These are phyloP conservation scores for Imbricaverruca yamaguchii DNA, from an alignment of 2,888 invertebrate genomes.

Conservation along the genomic window DNA sequence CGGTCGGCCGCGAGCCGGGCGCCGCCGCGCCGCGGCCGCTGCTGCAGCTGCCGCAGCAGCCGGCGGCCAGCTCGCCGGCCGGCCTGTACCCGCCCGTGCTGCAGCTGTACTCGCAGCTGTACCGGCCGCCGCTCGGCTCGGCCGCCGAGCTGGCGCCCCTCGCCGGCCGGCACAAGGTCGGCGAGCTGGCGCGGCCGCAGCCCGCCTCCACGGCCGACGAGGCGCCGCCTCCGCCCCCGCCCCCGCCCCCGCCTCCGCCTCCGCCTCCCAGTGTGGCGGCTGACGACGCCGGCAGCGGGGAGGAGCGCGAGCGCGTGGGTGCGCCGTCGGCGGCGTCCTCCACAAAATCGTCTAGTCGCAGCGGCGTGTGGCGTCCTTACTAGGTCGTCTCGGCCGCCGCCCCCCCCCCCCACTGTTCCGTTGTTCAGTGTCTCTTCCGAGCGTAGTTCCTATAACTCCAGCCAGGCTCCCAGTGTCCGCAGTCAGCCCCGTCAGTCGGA, in stretches of 20 bases:
- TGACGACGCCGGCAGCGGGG: too few species aligned
- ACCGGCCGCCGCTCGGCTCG: slow-evolving; percentile 72
- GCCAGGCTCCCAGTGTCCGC: too few species aligned
- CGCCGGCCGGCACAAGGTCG: not conserved
- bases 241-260: not conserved
- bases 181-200: not conserved
- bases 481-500: too few species aligned
- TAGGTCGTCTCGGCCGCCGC: not conserved
- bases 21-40: not conserved
- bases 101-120: slow-evolving; percentile 65
- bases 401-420: too few species aligned
- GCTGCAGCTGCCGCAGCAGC: not conserved
- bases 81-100: slow-evolving; percentile 60
- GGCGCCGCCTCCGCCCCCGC: not conserved
- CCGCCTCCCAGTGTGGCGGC: not conserved
- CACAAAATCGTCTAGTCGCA: not conserved
- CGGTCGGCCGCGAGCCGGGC: not conserved
- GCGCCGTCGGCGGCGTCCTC: not conserved
- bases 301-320: too few species aligned
- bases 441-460: not conserved
- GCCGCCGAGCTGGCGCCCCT: slow-evolving; percentile 48
- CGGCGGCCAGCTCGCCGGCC: not conserved
- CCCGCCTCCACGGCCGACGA: not conserved
- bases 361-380: not conserved
- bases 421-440: not conserved